A percentile compares a stretch with the other conserved stretches of the same genome.
Conservation (phyloP, 2,797 vertebrate genomes). For the Phalloptychus januarius region DNA sequence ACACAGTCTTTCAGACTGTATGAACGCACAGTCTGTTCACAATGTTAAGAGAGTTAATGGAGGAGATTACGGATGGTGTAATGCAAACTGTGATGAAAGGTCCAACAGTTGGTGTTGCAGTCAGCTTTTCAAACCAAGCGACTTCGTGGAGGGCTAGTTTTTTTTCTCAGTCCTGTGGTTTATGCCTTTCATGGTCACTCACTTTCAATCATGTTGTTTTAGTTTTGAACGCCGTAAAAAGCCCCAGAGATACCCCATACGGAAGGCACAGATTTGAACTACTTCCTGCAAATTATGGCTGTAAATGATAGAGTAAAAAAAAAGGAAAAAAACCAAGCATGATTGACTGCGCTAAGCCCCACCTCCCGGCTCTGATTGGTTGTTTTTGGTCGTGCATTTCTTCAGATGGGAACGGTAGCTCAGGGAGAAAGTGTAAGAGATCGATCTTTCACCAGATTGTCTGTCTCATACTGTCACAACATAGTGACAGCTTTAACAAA, state of each 20-base stretch:
- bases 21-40: not conserved
- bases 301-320: not conserved
- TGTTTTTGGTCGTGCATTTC: too few relatives aligned
- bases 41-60: not conserved
- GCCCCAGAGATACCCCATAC: too few relatives aligned
- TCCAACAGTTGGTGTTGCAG: not conserved
- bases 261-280: not conserved
- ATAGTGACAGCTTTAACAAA: too few relatives aligned
- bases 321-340: too few relatives aligned
- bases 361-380: too few relatives aligned
- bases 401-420: too few relatives aligned
- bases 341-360: too few relatives aligned
- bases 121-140: not conserved
- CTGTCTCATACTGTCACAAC: too few relatives aligned
- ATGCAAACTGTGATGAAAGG: constrained; percentile 6
- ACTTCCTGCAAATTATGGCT: not conserved
- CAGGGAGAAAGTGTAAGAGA: too few relatives aligned
- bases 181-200: constrained; percentile 7
- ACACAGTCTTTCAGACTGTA: not conserved
- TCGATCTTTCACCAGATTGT: too few relatives aligned
- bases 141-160: not conserved
- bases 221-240: not conserved
- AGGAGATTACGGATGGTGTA: not conserved
- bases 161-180: not conserved
- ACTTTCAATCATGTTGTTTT: not conserved